Evolutionary conservation across 2,888 invertebrate species (phyloP).

Genomic region (Charanyca ferruginea): DNA sequence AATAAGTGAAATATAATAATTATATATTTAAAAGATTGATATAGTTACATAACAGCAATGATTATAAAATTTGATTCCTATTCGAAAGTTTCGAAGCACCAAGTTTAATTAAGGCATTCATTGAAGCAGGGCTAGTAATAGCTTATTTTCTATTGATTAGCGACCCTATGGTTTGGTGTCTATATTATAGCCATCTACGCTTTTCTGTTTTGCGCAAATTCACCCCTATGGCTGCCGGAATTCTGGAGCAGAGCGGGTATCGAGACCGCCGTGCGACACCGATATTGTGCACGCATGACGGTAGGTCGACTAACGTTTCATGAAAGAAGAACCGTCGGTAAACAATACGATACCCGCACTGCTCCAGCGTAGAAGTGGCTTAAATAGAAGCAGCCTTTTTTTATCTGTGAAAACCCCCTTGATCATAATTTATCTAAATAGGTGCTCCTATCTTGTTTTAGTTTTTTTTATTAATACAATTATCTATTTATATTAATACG

Average conservation of each 20-base stretch:
- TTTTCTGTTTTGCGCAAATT: too few species aligned
- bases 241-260: too few species aligned
- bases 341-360: too few species aligned
- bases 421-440: neutral
- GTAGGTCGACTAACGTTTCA: too few species aligned
- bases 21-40: conserved; percentile 32
- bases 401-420: neutral
- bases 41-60: conserved; percentile 36
- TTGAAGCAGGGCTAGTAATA: neutral
- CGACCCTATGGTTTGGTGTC: neutral
- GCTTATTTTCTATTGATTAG: conserved; percentile 1
- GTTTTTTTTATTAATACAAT: neutral
- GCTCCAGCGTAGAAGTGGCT: too few species aligned
- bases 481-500: conserved; percentile 33
- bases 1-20: conserved; percentile 21
- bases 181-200: neutral
- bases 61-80: conserved; percentile 52
- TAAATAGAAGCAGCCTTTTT: too few species aligned
- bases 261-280: too few species aligned
- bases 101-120: conserved; percentile 40
- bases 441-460: neutral
- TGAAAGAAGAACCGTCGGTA: too few species aligned
- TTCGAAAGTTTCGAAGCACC: conserved; percentile 46
- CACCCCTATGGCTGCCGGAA: too few species aligned
- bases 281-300: too few species aligned